Base-by-base conservation (phyloP, 35 echinoderm and acorn worm species). In the Chiridota heheva region DNA sequence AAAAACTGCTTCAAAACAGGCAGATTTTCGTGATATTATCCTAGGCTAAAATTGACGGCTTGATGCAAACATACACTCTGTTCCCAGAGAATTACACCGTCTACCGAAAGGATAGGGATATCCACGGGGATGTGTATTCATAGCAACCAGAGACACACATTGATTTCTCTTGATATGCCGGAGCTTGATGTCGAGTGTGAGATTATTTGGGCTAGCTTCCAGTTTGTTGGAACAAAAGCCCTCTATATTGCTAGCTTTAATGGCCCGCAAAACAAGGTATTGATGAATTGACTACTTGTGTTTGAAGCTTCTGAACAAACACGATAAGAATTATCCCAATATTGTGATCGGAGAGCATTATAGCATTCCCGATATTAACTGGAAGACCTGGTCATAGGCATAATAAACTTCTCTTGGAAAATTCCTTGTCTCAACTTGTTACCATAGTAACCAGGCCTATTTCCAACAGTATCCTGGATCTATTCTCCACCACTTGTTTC, bases 81-180 rank as follows among this genome's bases (percentile, higher is more conserved):
- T 78, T 78, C n/a, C 48, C 53, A 1, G 32, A 7, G 3, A 60
- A 60, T 59, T 78, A 78, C 33, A 59, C 25, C 30, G 74, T 78
- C 0, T 24, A 8, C 6, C 27, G 74, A 60, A 78, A 58, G 37
- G 74, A 78, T 38, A 0, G 45, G 0, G 38, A 58, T 18, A 1
- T 30, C 12, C 5, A 78, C 39, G 46, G 44, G 17, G 72, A 58
- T 1, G 53, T 29, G 0, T 32, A 63, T n/a, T 0, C 7, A 36
- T 3, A 77, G 1, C 8, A 28, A 10, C 8, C 10, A 8, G 7
- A 66, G 62, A n/a, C n/a, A 32, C 10, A 66, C 62, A 13, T 8
- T 12, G 8, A 13, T 8, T 10, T 32, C 17, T 10, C 62, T 8
- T 22, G 10, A 66, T 66, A 18, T 22, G 17, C 17, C 31, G 12